Evolutionary conservation across 2,888 invertebrate species (phyloP).

Genomic region (Helicoverpa assulta): DNA sequence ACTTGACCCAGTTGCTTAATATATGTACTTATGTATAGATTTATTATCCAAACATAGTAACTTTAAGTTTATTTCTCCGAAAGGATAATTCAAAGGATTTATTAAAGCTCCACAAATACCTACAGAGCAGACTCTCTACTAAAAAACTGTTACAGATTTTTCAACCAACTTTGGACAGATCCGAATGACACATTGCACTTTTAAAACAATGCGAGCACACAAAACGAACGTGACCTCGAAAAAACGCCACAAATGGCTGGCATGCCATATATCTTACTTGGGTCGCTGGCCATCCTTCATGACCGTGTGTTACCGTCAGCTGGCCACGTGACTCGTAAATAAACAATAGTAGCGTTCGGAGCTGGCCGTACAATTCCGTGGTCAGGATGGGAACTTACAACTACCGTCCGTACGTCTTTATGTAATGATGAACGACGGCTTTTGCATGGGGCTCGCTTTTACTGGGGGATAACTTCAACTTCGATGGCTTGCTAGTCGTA

Average conservation of each 20-base stretch:
- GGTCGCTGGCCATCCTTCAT: slow-evolving; percentile 18
- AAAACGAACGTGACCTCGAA: background rate
- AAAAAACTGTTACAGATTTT: too few relatives aligned
- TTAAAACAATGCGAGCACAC: background rate
- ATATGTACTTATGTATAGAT: too few relatives aligned
- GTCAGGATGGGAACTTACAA: slow-evolving; percentile 44
- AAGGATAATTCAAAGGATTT: too few relatives aligned
- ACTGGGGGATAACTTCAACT: slow-evolving; percentile 37
- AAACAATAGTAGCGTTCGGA: slow-evolving; percentile 42
- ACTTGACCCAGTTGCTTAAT: background rate
- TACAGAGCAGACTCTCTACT: too few relatives aligned
- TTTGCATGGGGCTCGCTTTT: slow-evolving; percentile 25
- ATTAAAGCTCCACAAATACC: too few relatives aligned
- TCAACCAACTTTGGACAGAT: background rate
- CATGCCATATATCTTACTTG: slow-evolving; percentile 18
- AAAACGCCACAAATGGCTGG: slow-evolving; percentile 11
- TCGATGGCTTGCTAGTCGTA: slow-evolving; percentile 37
- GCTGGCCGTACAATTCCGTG: slow-evolving; percentile 31
- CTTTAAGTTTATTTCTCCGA: too few relatives aligned
- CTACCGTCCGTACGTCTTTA: slow-evolving; percentile 44
- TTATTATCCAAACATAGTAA: too few relatives aligned
- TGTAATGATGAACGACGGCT: slow-evolving; percentile 43
- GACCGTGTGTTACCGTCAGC: slow-evolving; percentile 11
- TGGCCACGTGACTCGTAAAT: slow-evolving; percentile 50
- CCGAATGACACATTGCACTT: slow-evolving; percentile 12